phyloP scores from a whole-genome alignment of 2,888 invertebrate genomes.

The Zootermopsis nevadensis region DNA sequence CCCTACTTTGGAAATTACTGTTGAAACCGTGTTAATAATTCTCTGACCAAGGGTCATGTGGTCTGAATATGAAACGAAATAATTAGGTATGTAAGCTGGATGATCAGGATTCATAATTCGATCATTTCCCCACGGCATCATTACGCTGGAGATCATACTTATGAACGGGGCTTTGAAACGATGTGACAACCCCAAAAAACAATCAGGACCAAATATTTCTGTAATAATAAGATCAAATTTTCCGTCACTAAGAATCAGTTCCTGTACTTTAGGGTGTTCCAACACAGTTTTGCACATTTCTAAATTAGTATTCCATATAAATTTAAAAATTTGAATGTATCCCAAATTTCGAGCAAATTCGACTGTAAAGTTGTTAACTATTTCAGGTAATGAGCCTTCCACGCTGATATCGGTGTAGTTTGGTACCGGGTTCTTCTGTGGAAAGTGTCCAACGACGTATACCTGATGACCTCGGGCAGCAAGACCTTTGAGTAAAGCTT shows the following conservation, averaged over 20 bases:
- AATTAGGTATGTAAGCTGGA: constrained; percentile 54
- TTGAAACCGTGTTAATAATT: constrained; percentile 7
- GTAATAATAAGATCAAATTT: constrained; percentile 55
- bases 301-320: constrained; percentile 39
- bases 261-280: constrained; percentile 39
- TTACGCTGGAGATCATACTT: constrained; percentile 53
- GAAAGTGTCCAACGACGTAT: constrained; percentile 64
- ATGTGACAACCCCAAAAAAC: constrained; percentile 53
- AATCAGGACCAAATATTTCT: constrained; percentile 55
- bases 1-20: background rate
- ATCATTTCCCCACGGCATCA: constrained; percentile 54
- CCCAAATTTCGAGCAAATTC: constrained; percentile 13
- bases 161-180: constrained; percentile 53
- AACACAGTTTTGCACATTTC: constrained; percentile 36
- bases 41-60: constrained; percentile 51
- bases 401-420: constrained; percentile 59
- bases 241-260: constrained; percentile 30
- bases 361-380: constrained; percentile 42
- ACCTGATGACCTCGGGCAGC: constrained; percentile 68
- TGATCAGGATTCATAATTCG: constrained; percentile 54
- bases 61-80: constrained; percentile 50
- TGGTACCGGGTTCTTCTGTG: constrained; percentile 60
- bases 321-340: background rate
- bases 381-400: constrained; percentile 26
- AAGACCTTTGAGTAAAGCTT: constrained; percentile 65